Base-by-base conservation (phyloP, 1,140 invertebrate species). In the Eubasilissa regina region DNA sequence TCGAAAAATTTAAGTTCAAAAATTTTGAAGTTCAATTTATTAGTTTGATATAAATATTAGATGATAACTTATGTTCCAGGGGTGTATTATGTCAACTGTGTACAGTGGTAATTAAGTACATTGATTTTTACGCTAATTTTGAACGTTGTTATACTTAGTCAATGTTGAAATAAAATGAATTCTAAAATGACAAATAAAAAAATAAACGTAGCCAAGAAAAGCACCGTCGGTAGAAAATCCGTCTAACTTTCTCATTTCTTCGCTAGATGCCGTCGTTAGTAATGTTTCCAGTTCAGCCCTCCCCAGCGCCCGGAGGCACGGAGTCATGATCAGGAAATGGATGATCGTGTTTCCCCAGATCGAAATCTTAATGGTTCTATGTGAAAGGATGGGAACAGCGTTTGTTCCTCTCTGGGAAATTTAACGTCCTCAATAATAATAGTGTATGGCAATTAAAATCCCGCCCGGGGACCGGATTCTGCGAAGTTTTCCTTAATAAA, bases 291-390 rank as follows among this genome's bases (percentile, higher is more conserved):
- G 6, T 21, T 62, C 3, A 15, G 21, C 17, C 17, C 21, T 0
- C 53, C 21, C 21, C 13, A 51, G 11, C 44, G 66, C 66, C 44
- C 21, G 44, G 66, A 45, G 70, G 51, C 15, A 53, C 7, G 66
- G 44, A 48, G 35, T 73, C 48, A 11, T 64, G 75, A 47, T 76
- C 60, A 8, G 62, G 19, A 47, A 81, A 81, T 72, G 77, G 77
- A 21, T 81, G 81, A 82, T 80, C 81, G 80, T 76, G 80, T 60
- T n/a, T n/a, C 8, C 68, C 58, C 75, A 80, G 81, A 82, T 82
- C 19, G 1, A 44, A 77, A 82, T 82, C 81, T 82, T 80, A 82
- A 82, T 80, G 78, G 70, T 47, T 78, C 56, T 75, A 75, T 58
- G 81, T 66, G 81, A 82, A 82, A 82, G 80, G 55, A 73, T 58